These are phyloP conservation scores for Zosterops lateralis DNA, from an alignment of 2,113 vertebrate genomes.

Conservation along the genomic window DNA sequence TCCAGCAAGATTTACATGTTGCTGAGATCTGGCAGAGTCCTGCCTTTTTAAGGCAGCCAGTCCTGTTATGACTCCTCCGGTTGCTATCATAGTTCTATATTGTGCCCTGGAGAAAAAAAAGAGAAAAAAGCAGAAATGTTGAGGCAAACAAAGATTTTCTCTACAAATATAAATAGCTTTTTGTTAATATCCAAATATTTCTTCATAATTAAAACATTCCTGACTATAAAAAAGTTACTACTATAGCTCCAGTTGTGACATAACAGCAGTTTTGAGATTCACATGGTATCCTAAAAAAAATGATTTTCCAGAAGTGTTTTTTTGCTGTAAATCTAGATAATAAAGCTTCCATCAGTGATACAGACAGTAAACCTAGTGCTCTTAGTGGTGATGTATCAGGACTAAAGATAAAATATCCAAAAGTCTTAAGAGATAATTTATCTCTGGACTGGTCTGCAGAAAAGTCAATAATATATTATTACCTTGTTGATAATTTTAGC, in stretches of 20 bases:
- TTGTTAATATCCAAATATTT: neutral
- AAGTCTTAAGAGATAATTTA: neutral
- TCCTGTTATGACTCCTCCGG: constrained; percentile 94
- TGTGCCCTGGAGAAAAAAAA: constrained; percentile 44
- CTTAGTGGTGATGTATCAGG: neutral
- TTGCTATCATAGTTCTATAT: constrained; percentile 86
- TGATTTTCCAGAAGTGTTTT: neutral
- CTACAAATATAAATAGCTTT: neutral
- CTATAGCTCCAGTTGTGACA: neutral
- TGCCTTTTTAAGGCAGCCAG: constrained; percentile 96
- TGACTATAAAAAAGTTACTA: neutral
- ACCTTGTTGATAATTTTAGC: neutral
- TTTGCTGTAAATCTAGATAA: neutral
- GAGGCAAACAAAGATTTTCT: neutral
- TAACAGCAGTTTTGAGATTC: neutral
- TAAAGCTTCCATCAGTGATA: neutral
- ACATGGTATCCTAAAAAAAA: neutral
- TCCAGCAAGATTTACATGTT: constrained; percentile 73
- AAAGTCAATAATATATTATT: neutral
- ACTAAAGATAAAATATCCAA: neutral
- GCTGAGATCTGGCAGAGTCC: constrained; percentile 92
- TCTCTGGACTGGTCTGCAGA: neutral
- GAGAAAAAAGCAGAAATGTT: neutral
- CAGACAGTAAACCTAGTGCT: neutral
- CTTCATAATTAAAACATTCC: neutral